Evolutionary conservation across 2,888 invertebrate genomes (phyloP).

Genomic region (Vannuccia rotundouncinata): DNA sequence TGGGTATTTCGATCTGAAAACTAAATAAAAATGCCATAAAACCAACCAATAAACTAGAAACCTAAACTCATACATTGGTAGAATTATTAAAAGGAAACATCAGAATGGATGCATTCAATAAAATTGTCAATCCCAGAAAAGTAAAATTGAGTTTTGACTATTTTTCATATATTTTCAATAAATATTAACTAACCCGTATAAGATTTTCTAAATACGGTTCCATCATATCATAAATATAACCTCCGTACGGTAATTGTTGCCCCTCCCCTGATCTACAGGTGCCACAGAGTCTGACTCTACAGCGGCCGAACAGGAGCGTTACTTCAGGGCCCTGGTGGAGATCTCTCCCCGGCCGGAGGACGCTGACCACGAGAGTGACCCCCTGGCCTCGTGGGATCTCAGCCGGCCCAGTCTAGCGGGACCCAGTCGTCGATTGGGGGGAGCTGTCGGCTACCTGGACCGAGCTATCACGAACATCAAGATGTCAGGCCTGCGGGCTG

Average conservation of each 20-base stretch:
- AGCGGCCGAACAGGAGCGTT: conserved; percentile 27
- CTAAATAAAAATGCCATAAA: too few relatives aligned
- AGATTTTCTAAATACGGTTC: too few relatives aligned
- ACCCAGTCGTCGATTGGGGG: not conserved
- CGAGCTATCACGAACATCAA: not conserved
- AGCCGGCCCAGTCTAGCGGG: not conserved
- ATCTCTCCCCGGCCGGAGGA: conserved; percentile 36
- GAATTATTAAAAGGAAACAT: too few relatives aligned
- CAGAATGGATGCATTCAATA: too few relatives aligned
- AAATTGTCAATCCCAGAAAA: too few relatives aligned
- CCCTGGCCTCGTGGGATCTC: not conserved
- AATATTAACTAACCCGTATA: too few relatives aligned
- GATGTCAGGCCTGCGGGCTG: not conserved
- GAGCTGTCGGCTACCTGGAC: not conserved
- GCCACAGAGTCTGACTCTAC: conserved; percentile 9
- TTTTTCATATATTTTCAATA: too few relatives aligned
- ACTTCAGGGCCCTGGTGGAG: conserved; percentile 13
- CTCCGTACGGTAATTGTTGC: not conserved
- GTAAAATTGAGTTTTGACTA: too few relatives aligned
- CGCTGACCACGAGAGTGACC: conserved; percentile 46
- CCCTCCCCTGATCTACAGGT: not conserved
- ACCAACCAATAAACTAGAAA: too few relatives aligned
- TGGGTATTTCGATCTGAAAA: too few relatives aligned
- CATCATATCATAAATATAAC: too few relatives aligned
- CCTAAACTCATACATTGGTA: too few relatives aligned